Conservation (phyloP, 2,113 vertebrate genomes). For the Brachirus orientalis region DNA sequence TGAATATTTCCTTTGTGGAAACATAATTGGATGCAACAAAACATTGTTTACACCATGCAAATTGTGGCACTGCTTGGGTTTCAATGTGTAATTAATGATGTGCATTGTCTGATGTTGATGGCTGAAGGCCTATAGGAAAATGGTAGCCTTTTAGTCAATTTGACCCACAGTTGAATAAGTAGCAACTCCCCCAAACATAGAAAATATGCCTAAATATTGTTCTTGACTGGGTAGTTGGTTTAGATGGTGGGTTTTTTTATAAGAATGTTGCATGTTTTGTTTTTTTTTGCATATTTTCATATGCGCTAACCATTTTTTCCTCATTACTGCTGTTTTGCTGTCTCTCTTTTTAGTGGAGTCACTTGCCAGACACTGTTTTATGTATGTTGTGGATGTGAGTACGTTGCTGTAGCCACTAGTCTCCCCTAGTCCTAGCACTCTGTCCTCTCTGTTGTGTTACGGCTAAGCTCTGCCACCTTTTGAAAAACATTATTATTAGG, state of each 20-base stretch:
- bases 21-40: constrained; percentile 59
- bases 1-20: constrained; percentile 77
- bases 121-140: constrained; percentile 15
- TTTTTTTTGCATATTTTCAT: constrained; percentile 81
- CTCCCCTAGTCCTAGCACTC: constrained; percentile 91
- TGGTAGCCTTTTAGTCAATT: constrained; percentile 12
- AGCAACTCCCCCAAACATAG: constrained; percentile 28
- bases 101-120: constrained; percentile 38
- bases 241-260: constrained; percentile 33
- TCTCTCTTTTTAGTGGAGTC: constrained; percentile 95
- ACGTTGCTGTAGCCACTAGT: constrained; percentile 91
- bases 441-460: constrained; percentile 92
- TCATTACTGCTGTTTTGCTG: constrained; percentile 92
- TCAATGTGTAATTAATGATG: constrained; percentile 57
- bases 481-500: constrained; percentile 87
- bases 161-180: constrained; percentile 44
- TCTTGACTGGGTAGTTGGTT: constrained; percentile 45
- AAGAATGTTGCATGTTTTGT: constrained; percentile 83
- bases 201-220: neutral
- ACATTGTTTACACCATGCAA: constrained; percentile 24
- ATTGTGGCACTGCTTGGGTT: constrained; percentile 84
- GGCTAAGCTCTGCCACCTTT: constrained; percentile 96
- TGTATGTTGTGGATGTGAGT: constrained; percentile 98
- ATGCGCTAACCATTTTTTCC: constrained; percentile 90
- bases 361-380: constrained; percentile 97